Evolutionary conservation across 2,797 vertebrate genomes (phyloP), one percentile per base, ranked within the genome.

Genomic region (Enteromius viviparus): DNA sequence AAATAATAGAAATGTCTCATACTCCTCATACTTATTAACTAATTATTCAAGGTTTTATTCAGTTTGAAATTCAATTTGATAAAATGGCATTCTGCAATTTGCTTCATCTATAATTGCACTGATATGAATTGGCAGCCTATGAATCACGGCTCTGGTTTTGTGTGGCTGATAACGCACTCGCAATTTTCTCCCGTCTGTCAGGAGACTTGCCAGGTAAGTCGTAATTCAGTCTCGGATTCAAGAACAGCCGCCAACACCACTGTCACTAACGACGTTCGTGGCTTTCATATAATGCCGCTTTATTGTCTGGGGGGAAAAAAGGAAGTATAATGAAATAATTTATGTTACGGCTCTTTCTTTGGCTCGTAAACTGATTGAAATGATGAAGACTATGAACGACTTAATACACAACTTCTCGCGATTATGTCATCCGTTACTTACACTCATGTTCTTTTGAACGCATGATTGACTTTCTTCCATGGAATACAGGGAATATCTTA

Each of bases 51-150:
- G 58, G 80, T 82, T 76, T 66, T 76, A 75, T 82, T 76, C 58
- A 8, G 32, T 81, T 81, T 23, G 14, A 81, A 62, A 66, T 75
- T 29, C 26, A 49, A 60, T 83, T 78, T 62, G 32, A 69, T 70
- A 12, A 69, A 76, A 58, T 58, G 11, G 72, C 62, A 29, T 82
- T 68, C 34, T 66, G 81, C 37, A 69, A 37, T 76, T 76, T 76
- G 37, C 49, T 77, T 77, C 49, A 58, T 40, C 74, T 77, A 34
- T 83, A 83, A 83, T 71, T 78, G 65, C 19, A 4, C 26, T 83
- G 75, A 78, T 71, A 77, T 68, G 64, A 83, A 60, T 77, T 83
- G 81, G 49, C 65, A 58, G 74, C 69, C 81, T 69, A 68, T 78
- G 42, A 78, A 78, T 83, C 66, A 62, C 29, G 1, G 64, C 75